These are phyloP conservation scores for Malurus melanocephalus DNA, from an alignment of 2,113 vertebrate genomes.

Conservation along the genomic window DNA sequence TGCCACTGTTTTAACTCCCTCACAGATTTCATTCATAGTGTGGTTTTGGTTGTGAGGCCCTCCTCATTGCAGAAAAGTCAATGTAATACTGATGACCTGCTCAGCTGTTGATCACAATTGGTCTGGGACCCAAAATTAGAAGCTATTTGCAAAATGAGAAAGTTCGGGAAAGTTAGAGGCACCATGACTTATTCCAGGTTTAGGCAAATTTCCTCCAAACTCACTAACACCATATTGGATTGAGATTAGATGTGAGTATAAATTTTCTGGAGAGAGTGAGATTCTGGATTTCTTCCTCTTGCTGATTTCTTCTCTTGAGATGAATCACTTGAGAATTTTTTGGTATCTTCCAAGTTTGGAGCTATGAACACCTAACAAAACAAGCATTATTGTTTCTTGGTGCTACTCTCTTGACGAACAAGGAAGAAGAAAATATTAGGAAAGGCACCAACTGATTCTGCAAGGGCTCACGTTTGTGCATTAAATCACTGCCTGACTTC, in stretches of 20 bases:
- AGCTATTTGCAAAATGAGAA: background rate
- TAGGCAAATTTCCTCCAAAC: constrained; percentile 15
- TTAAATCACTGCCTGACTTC: background rate
- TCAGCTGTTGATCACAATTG: background rate
- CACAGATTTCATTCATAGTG: background rate
- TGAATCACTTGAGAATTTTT: background rate
- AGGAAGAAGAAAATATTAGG: background rate
- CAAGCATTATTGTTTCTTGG: background rate
- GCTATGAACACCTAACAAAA: background rate
- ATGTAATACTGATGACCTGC: background rate
- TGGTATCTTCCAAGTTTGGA: background rate
- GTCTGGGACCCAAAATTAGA: background rate
- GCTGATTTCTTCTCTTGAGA: background rate
- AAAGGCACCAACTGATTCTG: background rate
- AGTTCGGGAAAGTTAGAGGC: background rate
- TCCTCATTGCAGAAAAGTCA: background rate
- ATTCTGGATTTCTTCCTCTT: background rate
- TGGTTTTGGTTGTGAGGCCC: background rate
- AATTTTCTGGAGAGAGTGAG: background rate
- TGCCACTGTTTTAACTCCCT: background rate
- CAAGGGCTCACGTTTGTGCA: background rate
- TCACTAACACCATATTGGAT: background rate
- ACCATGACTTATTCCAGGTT: background rate
- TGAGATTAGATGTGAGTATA: background rate
- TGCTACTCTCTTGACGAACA: background rate